Percentiles rank a stretch among this genome's conserved stretches.
phyloP scores from a whole-genome alignment of 2,888 invertebrate species.

The Temnothorax ravouxi region DNA sequence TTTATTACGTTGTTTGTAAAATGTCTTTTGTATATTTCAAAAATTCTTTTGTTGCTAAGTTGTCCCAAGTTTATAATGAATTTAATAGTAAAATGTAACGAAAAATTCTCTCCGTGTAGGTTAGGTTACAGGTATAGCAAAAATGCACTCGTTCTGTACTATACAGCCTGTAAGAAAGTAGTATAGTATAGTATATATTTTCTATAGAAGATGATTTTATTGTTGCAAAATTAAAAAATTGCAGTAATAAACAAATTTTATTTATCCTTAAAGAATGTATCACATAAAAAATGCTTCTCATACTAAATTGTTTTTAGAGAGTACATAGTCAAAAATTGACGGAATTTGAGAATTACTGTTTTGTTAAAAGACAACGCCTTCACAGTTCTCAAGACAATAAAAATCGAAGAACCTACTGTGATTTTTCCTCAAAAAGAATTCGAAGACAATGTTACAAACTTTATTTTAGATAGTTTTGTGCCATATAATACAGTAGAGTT shows the following conservation, averaged over 20 bases:
- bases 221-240: background rate
- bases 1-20: too few relatives aligned
- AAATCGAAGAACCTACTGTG: background rate
- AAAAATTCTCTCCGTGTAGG: too few relatives aligned
- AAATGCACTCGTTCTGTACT: too few relatives aligned
- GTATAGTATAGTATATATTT: too few relatives aligned
- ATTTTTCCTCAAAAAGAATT: constrained; percentile 37
- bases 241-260: too few relatives aligned
- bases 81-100: too few relatives aligned
- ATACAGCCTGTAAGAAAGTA: too few relatives aligned
- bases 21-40: too few relatives aligned
- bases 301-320: constrained; percentile 15
- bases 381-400: background rate
- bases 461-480: constrained; percentile 15
- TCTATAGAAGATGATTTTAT: background rate
- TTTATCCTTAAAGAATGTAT: too few relatives aligned
- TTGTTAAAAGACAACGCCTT: constrained; percentile 18
- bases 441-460: constrained; percentile 12
- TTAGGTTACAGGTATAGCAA: too few relatives aligned
- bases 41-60: too few relatives aligned
- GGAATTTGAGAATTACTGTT: constrained; percentile 30
- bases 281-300: background rate
- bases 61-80: too few relatives aligned
- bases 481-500: constrained; percentile 32
- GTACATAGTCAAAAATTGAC: constrained; percentile 13